Base-by-base conservation (phyloP, 2,888 invertebrate genomes). In the Aquatica leii region DNA sequence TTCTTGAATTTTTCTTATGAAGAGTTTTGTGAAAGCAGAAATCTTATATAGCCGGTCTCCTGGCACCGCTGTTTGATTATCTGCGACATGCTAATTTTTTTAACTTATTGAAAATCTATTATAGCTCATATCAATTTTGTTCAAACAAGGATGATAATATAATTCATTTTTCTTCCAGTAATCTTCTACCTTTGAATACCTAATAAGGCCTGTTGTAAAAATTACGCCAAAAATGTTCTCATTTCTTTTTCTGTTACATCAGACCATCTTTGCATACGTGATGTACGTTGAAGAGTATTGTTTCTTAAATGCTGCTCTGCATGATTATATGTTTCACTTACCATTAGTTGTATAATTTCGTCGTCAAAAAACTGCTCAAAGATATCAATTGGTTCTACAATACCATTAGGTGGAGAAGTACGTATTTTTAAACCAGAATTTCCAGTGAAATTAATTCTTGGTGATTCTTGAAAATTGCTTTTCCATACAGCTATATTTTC, bases 211-310 rank as follows among this genome's bases (percentile, higher is more conserved):
- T n/a, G n/a, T n/a, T n/a, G n/a, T n/a, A n/a, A n/a, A n/a, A n/a
- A 69, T 57, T 5, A 69, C 65, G 12, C 54, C 67, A 37, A 68
- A 66, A 66, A 70, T 40, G 67, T 62, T 65, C 53, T 60, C 21
- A 68, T 66, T 60, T 67, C 62, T 54, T 66, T 61, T 54, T 56
- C 52, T 51, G 58, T 55, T 41, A 66, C 60, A 67, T 56, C 51
- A 34, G 17, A 11, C 64, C 68, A 70, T 9, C 21, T 62, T 11
- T 49, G 40, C 63, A 46, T 46, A 46, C 46, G 46, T 46, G 46
- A 46, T 46, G 46, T 46, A 46, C 14, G 46, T 46, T 17, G 46
- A 46, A 46, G 46, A 18, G 4, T 15, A 46, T 46, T 15, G 17
- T 5, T 46, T 46, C 15, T 9, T 46, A 46, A 18, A 46, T 46